These are phyloP conservation scores for Potamarius usumacintae DNA, from an alignment of 2,113 vertebrate genomes.

Conservation along the genomic window DNA sequence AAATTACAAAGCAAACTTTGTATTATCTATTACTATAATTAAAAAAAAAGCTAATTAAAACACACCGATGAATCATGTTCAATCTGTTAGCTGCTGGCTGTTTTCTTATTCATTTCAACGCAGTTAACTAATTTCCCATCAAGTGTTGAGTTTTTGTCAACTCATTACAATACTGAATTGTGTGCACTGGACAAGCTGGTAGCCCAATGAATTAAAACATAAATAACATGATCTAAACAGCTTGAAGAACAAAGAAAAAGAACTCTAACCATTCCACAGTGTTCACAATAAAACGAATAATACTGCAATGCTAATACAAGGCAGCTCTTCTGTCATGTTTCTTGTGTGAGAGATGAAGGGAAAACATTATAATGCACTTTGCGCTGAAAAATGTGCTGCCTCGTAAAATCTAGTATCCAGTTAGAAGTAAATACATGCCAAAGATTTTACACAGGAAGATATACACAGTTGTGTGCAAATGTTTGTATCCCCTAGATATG, in stretches of 20 bases:
- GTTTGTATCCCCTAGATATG: background rate
- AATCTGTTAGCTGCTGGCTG: background rate
- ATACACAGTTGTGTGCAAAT: background rate
- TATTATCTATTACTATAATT: background rate
- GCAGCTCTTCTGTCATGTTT: background rate
- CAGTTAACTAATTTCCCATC: too few relatives aligned
- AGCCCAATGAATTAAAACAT: background rate
- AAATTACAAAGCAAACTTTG: background rate
- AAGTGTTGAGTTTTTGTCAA: background rate
- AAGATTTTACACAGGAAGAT: background rate
- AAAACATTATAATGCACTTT: too few relatives aligned
- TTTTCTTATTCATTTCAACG: background rate
- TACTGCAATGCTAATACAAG: background rate
- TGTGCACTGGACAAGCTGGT: background rate
- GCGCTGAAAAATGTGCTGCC: background rate
- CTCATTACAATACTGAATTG: background rate
- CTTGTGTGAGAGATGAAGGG: background rate
- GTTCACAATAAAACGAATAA: conserved; percentile 11
- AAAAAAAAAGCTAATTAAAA: background rate
- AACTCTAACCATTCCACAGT: background rate
- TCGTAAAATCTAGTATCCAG: background rate
- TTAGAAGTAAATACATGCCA: background rate
- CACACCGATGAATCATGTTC: background rate
- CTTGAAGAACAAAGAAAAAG: background rate
- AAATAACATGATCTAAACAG: background rate